phyloP scores from a whole-genome alignment of 2,113 vertebrate species.

The Chaetura pelagica region DNA sequence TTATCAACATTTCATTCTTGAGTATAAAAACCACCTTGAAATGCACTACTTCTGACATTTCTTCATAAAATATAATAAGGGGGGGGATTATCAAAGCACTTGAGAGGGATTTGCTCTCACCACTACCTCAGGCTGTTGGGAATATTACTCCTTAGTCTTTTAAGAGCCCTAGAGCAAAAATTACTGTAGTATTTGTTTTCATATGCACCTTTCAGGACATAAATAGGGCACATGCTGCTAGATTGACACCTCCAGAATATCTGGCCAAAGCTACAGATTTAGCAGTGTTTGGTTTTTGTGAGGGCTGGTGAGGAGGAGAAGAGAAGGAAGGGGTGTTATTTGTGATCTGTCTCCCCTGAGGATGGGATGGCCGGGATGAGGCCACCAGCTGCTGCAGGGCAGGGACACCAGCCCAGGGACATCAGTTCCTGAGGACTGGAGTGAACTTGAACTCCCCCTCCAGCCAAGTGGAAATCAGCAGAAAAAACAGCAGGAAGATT shows the following conservation, averaged over 20 bases:
- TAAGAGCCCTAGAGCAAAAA: neutral
- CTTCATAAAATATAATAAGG: neutral
- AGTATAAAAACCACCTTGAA: neutral
- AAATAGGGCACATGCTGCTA: neutral
- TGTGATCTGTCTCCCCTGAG: rapidly evolving
- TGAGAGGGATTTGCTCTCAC: neutral
- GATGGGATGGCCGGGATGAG: rapidly evolving
- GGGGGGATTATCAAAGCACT: neutral
- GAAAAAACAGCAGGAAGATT: neutral
- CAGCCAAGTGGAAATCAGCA: neutral
- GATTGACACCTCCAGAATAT: neutral
- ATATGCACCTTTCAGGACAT: neutral
- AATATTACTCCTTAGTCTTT: neutral
- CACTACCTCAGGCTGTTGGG: neutral
- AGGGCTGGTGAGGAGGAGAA: neutral
- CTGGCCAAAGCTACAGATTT: rapidly evolving
- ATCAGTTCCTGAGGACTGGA: rapidly evolving
- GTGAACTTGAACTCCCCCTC: neutral
- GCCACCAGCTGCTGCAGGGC: neutral
- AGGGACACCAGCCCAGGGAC: neutral
- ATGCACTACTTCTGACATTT: neutral
- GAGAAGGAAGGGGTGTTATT: rapidly evolving
- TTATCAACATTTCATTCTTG: neutral
- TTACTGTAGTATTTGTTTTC: neutral
- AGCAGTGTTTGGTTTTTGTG: neutral